These are phyloP conservation scores for Probaryconus sp. DNA, from an alignment of 1,140 invertebrate genomes.

Conservation along the genomic window DNA sequence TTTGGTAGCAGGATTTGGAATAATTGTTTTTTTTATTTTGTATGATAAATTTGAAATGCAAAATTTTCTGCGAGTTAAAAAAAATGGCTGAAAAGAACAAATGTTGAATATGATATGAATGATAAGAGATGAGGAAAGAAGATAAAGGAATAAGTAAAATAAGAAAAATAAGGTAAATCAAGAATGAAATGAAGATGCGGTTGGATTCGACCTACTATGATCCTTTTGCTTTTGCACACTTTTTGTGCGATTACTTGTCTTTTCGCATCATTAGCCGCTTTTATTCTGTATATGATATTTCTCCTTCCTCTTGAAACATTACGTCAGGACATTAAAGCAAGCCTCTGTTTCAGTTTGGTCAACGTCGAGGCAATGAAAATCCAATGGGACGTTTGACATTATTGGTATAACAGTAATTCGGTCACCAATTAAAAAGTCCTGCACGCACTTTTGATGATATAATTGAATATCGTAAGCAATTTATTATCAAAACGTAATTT, in stretches of 20 bases:
- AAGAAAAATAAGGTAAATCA: too few relatives aligned
- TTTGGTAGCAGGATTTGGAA: too few relatives aligned
- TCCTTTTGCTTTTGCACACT: slow-evolving; percentile 18
- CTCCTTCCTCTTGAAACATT: slow-evolving; percentile 23
- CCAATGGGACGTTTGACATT: not conserved
- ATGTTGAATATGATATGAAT: too few relatives aligned
- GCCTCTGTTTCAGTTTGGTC: slow-evolving; percentile 25
- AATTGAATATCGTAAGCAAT: slow-evolving; percentile 12
- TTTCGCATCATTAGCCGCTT: slow-evolving; percentile 26
- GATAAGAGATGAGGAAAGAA: too few relatives aligned
- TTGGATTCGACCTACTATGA: slow-evolving; percentile 28
- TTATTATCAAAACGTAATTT: slow-evolving; percentile 16
- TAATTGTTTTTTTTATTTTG: too few relatives aligned
- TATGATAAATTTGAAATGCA: too few relatives aligned
- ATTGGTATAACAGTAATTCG: slow-evolving; percentile 47
- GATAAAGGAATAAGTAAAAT: too few relatives aligned
- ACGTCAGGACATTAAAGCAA: slow-evolving; percentile 24
- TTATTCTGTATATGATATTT: slow-evolving; percentile 32
- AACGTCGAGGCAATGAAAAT: slow-evolving; percentile 2
- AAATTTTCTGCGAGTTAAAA: too few relatives aligned
- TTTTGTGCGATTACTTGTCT: slow-evolving; percentile 12
- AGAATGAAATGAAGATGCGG: slow-evolving; percentile 7
- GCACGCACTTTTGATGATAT: not conserved
- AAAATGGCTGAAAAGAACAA: too few relatives aligned
- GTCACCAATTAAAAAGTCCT: slow-evolving; percentile 35